These are phyloP conservation scores for Heliconius charithonia DNA, from an alignment of 2,888 invertebrate genomes.

Conservation along the genomic window DNA sequence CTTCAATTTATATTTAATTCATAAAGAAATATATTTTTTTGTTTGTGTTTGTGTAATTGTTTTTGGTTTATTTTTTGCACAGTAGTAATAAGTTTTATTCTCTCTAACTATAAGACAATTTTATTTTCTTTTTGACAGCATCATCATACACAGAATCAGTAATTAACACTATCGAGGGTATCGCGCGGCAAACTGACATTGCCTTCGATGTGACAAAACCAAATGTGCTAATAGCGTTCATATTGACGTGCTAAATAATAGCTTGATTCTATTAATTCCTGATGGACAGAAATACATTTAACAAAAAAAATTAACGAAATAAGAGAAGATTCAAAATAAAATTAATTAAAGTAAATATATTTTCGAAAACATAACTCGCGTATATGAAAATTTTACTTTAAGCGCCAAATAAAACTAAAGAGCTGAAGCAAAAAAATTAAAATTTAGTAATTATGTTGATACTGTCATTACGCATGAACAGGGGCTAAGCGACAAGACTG, in stretches of 20 bases:
- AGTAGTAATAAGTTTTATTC: background rate
- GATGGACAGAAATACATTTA: no score
- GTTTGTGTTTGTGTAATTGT: background rate
- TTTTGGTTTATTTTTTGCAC: background rate
- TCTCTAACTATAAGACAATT: background rate
- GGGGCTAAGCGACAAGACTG: no score
- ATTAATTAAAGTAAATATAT: no score
- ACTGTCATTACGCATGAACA: no score
- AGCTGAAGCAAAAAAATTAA: no score
- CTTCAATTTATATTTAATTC: background rate
- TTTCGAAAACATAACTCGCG: no score
- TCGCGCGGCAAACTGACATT: conserved; percentile 36
- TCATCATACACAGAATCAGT: conserved; percentile 1
- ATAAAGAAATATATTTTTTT: background rate
- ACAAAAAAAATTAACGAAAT: no score
- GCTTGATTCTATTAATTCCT: conserved; percentile 30
- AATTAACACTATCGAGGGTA: conserved; percentile 30
- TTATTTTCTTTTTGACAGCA: conserved; percentile 1
- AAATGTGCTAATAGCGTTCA: conserved; percentile 38
- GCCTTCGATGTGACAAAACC: conserved; percentile 42
- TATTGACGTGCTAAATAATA: conserved; percentile 29
- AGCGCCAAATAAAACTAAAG: no score
- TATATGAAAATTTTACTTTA: no score
- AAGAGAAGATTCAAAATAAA: no score
- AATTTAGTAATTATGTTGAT: no score